phyloP scores from a whole-genome alignment of 2,888 invertebrate species.

The Lissonota sp. region DNA sequence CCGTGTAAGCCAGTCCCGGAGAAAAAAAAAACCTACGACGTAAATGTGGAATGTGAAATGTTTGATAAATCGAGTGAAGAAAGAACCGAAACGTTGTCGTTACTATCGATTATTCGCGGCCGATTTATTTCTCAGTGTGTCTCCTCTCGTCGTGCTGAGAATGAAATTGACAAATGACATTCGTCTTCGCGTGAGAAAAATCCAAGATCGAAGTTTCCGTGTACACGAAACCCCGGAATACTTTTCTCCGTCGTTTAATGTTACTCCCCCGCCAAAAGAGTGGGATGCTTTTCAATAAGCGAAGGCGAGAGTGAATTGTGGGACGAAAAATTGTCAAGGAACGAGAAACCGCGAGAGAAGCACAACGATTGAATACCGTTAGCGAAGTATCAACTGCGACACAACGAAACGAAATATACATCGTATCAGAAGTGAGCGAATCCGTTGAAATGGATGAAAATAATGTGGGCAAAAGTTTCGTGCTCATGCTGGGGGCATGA shows the following conservation, averaged over 20 bases:
- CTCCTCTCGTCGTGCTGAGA: constrained; percentile 4
- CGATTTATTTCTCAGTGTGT: constrained; percentile 17
- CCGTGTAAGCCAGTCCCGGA: constrained; percentile 16
- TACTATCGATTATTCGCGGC: constrained; percentile 5
- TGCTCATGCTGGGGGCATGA: background rate
- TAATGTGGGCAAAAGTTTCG: background rate
- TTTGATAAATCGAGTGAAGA: constrained; percentile 42
- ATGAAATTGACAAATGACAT: background rate
- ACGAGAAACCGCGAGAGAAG: background rate
- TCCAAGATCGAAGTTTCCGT: background rate
- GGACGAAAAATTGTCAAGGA: background rate
- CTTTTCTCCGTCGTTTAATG: background rate
- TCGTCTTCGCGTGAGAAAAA: background rate
- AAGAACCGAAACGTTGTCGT: constrained; percentile 11
- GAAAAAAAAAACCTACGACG: background rate
- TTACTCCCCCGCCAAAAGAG: background rate
- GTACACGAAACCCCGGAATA: background rate
- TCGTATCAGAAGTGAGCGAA: constrained; percentile 22
- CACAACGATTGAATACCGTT: constrained; percentile 13
- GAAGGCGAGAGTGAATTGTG: background rate
- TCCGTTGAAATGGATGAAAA: constrained; percentile 4
- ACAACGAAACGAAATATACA: constrained; percentile 37
- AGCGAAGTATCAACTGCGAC: background rate
- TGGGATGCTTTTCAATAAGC: background rate
- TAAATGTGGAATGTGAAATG: background rate